Evolutionary conservation across 2,888 invertebrate species (phyloP).

Genomic region (Siphlonurus alternatus): DNA sequence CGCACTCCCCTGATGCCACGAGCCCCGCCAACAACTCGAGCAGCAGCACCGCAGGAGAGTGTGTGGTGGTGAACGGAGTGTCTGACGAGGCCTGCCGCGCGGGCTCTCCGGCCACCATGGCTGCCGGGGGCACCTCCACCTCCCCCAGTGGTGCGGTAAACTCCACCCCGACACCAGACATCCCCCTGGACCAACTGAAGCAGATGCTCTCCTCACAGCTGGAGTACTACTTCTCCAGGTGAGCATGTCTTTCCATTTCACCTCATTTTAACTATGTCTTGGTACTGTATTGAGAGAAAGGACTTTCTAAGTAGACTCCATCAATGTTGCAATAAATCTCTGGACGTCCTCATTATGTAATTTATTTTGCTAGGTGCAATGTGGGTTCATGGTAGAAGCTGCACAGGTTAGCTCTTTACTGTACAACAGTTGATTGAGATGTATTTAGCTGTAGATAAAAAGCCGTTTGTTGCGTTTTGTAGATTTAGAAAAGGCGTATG

Average conservation of each 20-base stretch:
- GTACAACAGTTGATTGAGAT: too few relatives aligned
- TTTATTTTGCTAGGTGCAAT: too few relatives aligned
- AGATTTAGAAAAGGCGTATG: too few relatives aligned
- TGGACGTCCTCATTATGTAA: too few relatives aligned
- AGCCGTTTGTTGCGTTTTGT: too few relatives aligned
- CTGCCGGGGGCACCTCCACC: slow-evolving; percentile 8
- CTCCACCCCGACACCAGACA: slow-evolving; percentile 29
- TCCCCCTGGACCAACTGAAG: slow-evolving; percentile 57
- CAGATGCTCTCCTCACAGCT: slow-evolving; percentile 64
- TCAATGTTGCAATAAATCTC: slow-evolving; percentile 1
- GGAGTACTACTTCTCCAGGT: slow-evolving; percentile 84
- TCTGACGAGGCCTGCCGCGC: background rate
- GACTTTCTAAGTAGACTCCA: too few relatives aligned
- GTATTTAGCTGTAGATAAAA: too few relatives aligned
- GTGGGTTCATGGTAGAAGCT: too few relatives aligned
- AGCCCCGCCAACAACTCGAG: slow-evolving; percentile 14
- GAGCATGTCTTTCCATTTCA: slow-evolving; percentile 16
- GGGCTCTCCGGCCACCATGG: background rate
- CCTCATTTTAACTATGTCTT: too few relatives aligned
- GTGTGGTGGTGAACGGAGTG: slow-evolving; percentile 14
- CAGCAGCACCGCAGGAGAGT: slow-evolving; percentile 14
- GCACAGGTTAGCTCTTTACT: too few relatives aligned
- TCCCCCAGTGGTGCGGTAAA: slow-evolving; percentile 19
- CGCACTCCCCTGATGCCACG: too few relatives aligned
- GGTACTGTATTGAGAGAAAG: too few relatives aligned